Evolutionary conservation across 2,797 vertebrate genomes (phyloP).

Genomic region (Labroides dimidiatus): DNA sequence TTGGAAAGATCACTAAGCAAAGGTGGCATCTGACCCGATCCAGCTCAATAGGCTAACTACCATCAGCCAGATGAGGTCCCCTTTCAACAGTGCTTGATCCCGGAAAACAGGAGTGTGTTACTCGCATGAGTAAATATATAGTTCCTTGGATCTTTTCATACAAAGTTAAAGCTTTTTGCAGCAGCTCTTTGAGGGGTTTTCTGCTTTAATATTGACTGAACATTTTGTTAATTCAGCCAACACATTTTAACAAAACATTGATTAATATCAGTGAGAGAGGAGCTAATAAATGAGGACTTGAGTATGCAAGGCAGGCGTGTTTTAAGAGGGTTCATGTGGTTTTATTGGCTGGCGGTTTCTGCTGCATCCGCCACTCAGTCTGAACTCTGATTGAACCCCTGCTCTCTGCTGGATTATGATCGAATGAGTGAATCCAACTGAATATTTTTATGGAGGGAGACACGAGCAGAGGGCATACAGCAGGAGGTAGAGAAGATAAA

Average conservation of each 20-base stretch:
- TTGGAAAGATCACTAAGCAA: slow-evolving; percentile 78
- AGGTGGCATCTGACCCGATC: slow-evolving; percentile 79
- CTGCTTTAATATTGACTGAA: slow-evolving; percentile 11
- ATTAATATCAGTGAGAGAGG: slow-evolving; percentile 5
- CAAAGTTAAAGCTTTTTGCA: slow-evolving; percentile 59
- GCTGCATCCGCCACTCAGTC: slow-evolving; percentile 52
- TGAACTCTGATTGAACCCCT: slow-evolving; percentile 75
- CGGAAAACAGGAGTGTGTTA: slow-evolving; percentile 51
- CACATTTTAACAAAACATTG: slow-evolving; percentile 11
- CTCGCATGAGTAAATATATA: slow-evolving; percentile 67
- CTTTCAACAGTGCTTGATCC: slow-evolving; percentile 75
- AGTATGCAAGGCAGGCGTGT: slow-evolving; percentile 37
- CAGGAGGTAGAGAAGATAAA: slow-evolving; percentile 24
- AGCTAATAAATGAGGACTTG: slow-evolving; percentile 45
- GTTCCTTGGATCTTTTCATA: slow-evolving; percentile 64
- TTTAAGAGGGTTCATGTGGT: slow-evolving; percentile 48
- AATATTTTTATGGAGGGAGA: slow-evolving; percentile 67
- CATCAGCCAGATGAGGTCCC: slow-evolving; percentile 72
- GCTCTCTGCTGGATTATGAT: slow-evolving; percentile 72
- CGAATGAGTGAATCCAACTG: slow-evolving; percentile 75
- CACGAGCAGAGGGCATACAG: slow-evolving; percentile 52
- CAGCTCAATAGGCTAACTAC: slow-evolving; percentile 72
- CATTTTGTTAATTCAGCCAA: slow-evolving; percentile 9
- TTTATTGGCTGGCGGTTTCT: slow-evolving; percentile 44
- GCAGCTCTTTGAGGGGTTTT: slow-evolving; percentile 30